A percentile compares a stretch with the other conserved stretches of the same genome.
Evolutionary conservation across 2,888 invertebrate species (phyloP).

Genomic region (Pammene fasciana): DNA sequence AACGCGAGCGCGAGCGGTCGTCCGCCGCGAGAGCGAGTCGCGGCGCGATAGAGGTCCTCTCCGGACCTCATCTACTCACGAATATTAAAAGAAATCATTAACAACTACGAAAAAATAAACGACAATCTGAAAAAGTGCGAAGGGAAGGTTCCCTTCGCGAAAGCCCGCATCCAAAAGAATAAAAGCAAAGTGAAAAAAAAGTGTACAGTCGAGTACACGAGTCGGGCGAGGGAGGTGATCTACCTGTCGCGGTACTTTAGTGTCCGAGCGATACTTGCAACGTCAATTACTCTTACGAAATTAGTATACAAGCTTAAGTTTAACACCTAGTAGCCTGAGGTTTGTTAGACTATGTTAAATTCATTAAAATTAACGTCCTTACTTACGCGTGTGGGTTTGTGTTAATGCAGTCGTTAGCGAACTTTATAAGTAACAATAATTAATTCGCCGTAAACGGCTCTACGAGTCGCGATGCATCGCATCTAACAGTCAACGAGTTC

Average conservation of each 20-base stretch:
- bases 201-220: constrained; percentile 61
- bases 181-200: constrained; percentile 68
- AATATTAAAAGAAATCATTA: constrained; percentile 77
- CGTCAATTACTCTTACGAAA: constrained; percentile 37
- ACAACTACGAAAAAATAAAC: constrained; percentile 52
- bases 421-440: constrained; percentile 43
- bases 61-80: constrained; percentile 50
- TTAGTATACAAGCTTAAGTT: constrained; percentile 54
- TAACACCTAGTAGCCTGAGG: constrained; percentile 53
- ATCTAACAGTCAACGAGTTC: constrained; percentile 53
- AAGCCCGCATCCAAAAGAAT: constrained; percentile 80
- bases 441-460: constrained; percentile 48
- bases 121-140: constrained; percentile 55
- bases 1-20: constrained; percentile 3
- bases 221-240: constrained; percentile 53
- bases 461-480: constrained; percentile 52
- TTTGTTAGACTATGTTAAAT: constrained; percentile 52
- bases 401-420: constrained; percentile 72
- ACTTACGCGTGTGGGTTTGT: constrained; percentile 81
- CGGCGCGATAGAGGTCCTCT: constrained; percentile 51
- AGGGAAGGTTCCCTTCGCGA: constrained; percentile 59
- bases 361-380: constrained; percentile 60
- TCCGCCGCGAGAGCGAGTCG: constrained; percentile 47
- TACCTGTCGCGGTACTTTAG: constrained; percentile 51
- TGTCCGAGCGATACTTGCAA: neutral